phyloP scores from a whole-genome alignment of 2,888 invertebrate genomes.

The Acleris holmiana region DNA sequence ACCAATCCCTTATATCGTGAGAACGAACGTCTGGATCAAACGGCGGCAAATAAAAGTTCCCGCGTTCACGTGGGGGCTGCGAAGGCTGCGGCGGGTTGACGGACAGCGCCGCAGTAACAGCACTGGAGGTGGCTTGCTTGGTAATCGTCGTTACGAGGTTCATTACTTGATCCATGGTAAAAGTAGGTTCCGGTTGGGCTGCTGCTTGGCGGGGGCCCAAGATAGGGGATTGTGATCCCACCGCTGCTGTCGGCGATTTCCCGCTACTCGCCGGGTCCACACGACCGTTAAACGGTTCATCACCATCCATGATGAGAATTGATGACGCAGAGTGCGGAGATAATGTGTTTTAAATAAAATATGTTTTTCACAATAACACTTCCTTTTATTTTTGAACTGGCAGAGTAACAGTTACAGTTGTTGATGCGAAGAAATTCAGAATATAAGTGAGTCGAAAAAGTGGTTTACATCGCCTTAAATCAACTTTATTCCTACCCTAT shows the following conservation, averaged over 20 bases:
- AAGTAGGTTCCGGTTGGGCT: slow-evolving; percentile 1
- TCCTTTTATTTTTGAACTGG: too few relatives aligned
- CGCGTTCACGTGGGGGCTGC: slow-evolving; percentile 2
- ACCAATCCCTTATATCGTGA: slow-evolving; percentile 35
- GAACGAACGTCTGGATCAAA: slow-evolving; percentile 33
- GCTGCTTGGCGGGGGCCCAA: background rate
- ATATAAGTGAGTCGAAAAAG: too few relatives aligned
- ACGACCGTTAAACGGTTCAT: too few relatives aligned
- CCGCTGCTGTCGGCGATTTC: background rate
- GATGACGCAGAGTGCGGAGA: too few relatives aligned
- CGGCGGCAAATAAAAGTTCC: slow-evolving; percentile 32
- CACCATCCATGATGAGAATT: too few relatives aligned
- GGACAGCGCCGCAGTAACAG: slow-evolving; percentile 15
- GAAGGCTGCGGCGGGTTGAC: background rate
- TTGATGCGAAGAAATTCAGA: too few relatives aligned
- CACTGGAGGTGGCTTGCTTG: slow-evolving; percentile 20
- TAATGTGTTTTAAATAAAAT: too few relatives aligned
- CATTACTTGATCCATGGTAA: slow-evolving; percentile 24
- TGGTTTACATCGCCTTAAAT: too few relatives aligned
- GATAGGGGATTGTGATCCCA: slow-evolving; percentile 8
- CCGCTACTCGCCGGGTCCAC: background rate
- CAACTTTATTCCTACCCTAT: too few relatives aligned
- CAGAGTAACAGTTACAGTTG: too few relatives aligned
- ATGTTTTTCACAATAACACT: too few relatives aligned
- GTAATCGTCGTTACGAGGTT: slow-evolving; percentile 12